phyloP scores from a whole-genome alignment of 2,797 vertebrate species.

The Acanthurus lineatus region DNA sequence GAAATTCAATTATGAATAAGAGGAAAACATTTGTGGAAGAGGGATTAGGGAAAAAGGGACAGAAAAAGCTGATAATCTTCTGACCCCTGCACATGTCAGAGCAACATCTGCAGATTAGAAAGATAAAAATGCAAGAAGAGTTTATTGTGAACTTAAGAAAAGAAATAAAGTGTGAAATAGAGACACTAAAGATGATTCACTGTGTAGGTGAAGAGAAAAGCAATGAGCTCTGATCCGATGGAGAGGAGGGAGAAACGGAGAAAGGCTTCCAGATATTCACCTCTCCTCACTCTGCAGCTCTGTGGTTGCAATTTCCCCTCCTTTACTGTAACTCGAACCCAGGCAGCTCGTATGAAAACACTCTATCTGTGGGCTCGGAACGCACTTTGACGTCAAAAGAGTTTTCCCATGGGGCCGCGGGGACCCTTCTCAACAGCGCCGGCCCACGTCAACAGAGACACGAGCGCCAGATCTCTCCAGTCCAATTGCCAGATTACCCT shows the following conservation, averaged over 20 bases:
- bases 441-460: constrained; percentile 65
- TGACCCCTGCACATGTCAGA: background rate
- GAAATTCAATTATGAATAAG: background rate
- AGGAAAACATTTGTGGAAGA: background rate
- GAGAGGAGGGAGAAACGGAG: constrained; percentile 21
- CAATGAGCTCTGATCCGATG: background rate
- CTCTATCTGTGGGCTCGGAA: constrained; percentile 65
- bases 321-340: constrained; percentile 75
- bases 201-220: constrained; percentile 1
- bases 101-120: background rate
- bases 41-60: background rate
- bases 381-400: constrained; percentile 81
- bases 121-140: background rate
- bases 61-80: background rate
- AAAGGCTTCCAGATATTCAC: constrained; percentile 50
- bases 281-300: constrained; percentile 50
- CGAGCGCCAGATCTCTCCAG: constrained; percentile 39
- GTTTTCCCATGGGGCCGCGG: constrained; percentile 75
- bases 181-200: constrained; percentile 17
- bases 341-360: constrained; percentile 79
- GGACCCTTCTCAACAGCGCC: constrained; percentile 69
- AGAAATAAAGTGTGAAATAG: constrained; percentile 3
- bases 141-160: background rate
- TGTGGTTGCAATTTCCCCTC: constrained; percentile 81
- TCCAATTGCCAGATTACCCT: constrained; percentile 46